phyloP scores from a whole-genome alignment of 2,797 vertebrate species.

The Margarornis squamiger region DNA sequence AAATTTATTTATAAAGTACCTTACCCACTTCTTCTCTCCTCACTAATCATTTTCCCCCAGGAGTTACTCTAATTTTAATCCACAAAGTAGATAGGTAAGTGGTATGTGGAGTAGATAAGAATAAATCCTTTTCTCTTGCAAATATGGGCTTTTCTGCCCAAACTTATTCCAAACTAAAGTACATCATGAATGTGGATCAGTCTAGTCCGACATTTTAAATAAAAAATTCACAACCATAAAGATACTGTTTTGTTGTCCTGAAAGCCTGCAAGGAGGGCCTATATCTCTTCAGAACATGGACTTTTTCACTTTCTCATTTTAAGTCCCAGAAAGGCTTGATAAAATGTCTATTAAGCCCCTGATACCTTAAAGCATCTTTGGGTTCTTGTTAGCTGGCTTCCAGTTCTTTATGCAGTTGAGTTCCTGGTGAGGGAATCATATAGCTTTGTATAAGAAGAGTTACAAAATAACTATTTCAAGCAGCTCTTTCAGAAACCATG shows the following conservation, averaged over 20 bases:
- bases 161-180: neutral
- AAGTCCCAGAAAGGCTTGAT: neutral
- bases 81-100: neutral
- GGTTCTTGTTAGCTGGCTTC: neutral
- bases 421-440: neutral
- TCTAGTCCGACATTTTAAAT: neutral
- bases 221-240: neutral
- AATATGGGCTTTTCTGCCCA: neutral
- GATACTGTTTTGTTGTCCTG: neutral
- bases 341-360: neutral
- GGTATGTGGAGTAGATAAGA: neutral
- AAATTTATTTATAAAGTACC: slow-evolving; percentile 29
- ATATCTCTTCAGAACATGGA: neutral
- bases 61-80: slow-evolving; percentile 22
- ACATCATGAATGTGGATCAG: neutral
- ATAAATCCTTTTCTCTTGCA: neutral
- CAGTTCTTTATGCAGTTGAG: neutral
- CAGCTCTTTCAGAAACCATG: neutral
- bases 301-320: neutral
- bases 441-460: neutral
- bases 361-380: neutral
- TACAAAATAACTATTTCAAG: neutral
- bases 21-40: neutral
- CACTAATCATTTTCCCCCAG: neutral
- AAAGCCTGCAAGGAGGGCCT: neutral